Evolutionary conservation across 2,888 invertebrate species (phyloP), one percentile per base, ranked within the genome.

Genomic region (Pachydiplax longipennis): DNA sequence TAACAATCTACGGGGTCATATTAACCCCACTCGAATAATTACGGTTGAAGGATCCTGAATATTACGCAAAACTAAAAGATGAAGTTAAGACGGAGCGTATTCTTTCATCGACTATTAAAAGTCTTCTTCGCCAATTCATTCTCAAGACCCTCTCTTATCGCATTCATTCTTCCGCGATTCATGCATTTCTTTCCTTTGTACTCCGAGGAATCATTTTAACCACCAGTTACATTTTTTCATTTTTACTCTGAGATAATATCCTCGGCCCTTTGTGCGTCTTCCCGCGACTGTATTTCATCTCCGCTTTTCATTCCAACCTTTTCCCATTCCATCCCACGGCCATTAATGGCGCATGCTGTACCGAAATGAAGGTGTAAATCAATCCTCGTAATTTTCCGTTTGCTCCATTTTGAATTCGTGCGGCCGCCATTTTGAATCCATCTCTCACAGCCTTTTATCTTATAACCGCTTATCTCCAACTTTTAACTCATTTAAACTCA

Each of bases 311-410:
- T 53, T 58, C 58, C 3, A 44, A 44, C 83, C 83, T 31, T 22
- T 83, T 83, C 82, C 48, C 44, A 61, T 5, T n/a, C 65, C 73
- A 25, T 73, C 31, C 61, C 22, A 10, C 37, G 37, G 61, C 31
- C 65, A 87, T 87, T 87, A 87, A 87, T 87, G 87, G 87, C 37
- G 18, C 58, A 35, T 13, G 58, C 37, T 58, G n/a, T 58, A 58
- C 31, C 87, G 37, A 87, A 87, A 87, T 87, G 87, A 87, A 87
- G 61, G 87, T 61, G 87, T 87, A 87, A 87, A 87, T 87, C 87
- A 87, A 65, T 87, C 87, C 58, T 87, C n/a, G 87, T 87, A 87
- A 87, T 87, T 87, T 87, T 37, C 58, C 58, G 22, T 13, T 87
- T 18, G 53, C 53, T 53, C 53, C 53, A 53, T 53, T 53, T 53